Evolutionary conservation across 2,888 invertebrate species (phyloP).

Genomic region (Lumbricus terrestris): DNA sequence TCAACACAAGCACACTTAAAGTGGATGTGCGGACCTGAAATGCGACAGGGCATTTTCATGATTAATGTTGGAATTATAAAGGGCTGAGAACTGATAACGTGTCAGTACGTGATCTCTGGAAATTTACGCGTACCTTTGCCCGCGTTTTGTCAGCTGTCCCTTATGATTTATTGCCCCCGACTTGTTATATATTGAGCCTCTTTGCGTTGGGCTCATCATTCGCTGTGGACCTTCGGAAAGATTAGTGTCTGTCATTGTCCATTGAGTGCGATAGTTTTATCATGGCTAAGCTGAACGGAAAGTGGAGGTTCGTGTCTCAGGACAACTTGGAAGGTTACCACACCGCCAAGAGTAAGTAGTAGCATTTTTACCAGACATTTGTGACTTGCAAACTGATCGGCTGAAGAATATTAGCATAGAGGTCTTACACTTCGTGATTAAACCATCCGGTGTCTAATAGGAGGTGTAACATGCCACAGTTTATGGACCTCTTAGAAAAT

Average conservation of each 20-base stretch:
- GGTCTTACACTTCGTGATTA: too few species aligned
- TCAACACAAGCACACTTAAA: too few species aligned
- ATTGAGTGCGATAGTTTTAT: neutral
- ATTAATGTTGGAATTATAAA: too few species aligned
- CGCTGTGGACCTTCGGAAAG: neutral
- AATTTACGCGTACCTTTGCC: neutral
- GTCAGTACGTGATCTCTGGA: neutral
- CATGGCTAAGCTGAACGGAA: neutral
- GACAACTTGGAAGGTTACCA: constrained; percentile 4
- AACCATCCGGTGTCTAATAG: too few species aligned
- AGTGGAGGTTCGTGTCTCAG: neutral
- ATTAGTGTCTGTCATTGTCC: neutral
- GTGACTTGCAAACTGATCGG: neutral
- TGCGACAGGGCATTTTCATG: too few species aligned
- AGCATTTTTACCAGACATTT: neutral
- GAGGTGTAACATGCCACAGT: too few species aligned
- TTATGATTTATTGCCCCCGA: neutral
- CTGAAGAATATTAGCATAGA: too few species aligned
- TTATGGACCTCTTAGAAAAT: too few species aligned
- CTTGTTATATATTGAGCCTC: neutral
- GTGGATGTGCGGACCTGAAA: too few species aligned
- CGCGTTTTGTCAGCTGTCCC: neutral
- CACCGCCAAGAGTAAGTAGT: neutral
- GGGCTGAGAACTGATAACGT: neutral
- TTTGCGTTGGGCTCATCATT: neutral